These are phyloP conservation scores for Eira barbara DNA, from an alignment of 2,113 vertebrate genomes.

Conservation along the genomic window DNA sequence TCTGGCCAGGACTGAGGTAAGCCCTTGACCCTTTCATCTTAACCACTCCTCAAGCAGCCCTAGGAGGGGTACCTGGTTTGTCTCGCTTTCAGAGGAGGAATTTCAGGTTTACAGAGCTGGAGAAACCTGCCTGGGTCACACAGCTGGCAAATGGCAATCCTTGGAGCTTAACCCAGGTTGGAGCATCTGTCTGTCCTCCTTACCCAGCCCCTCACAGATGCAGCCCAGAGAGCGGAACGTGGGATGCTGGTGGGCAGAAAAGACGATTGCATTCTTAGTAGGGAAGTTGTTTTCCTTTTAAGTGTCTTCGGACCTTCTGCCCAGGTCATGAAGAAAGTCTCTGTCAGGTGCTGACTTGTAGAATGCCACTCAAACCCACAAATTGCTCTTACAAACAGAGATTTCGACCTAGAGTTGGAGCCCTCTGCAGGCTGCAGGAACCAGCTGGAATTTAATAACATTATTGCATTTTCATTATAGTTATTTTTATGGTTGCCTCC, in stretches of 20 bases:
- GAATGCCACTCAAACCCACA: rapidly evolving
- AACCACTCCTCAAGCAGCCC: background rate
- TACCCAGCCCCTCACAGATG: background rate
- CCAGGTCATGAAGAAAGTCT: background rate
- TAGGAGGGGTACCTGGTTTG: background rate
- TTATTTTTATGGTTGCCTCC: background rate
- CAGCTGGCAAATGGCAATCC: background rate
- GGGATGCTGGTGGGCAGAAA: background rate
- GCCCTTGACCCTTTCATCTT: background rate
- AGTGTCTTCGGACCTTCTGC: background rate
- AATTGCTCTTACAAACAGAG: background rate
- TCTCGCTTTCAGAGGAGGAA: background rate
- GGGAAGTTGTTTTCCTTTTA: background rate
- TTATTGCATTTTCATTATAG: background rate
- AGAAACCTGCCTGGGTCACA: background rate
- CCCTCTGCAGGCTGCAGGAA: background rate
- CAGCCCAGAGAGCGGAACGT: background rate
- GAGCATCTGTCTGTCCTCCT: background rate
- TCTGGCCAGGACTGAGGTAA: background rate
- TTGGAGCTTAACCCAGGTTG: background rate
- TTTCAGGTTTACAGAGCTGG: background rate
- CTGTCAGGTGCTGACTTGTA: background rate
- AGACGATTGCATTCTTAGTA: background rate
- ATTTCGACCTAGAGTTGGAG: background rate
- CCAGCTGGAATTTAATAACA: background rate